Base-by-base conservation (phyloP, 2,113 vertebrate genomes). In the Malurus melanocephalus region DNA sequence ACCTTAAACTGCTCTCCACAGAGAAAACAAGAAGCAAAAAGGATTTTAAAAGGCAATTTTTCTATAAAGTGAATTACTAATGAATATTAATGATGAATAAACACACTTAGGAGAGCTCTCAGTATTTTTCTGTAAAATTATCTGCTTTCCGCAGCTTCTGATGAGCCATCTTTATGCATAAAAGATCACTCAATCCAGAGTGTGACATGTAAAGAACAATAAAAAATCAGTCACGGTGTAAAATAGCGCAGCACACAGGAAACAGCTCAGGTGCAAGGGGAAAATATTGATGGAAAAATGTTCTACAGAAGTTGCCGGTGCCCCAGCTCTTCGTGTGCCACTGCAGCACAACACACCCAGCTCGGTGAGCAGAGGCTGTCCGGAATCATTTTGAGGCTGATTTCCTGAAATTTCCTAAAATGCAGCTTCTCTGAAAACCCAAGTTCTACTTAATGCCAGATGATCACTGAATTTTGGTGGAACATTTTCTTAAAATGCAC, bases 331-430 rank as follows among this genome's bases (percentile, higher is more conserved):
- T 73, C 35, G 35, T 11, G 16, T 48, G 64, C 13, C 20, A 59
- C 5, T 48, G 17, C 55, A 87, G 66, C 19, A 53, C 18, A 30
- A 1, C 24, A 24, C 27, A 51, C 64, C 78, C 40, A 48, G 6
- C 23, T 62, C 0, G 0, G 16, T 55, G 48, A 61, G 8, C 19
- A 51, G 32, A 43, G n/a, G 20, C 13, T 26, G n/a, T n/a, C n/a
- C n/a, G n/a, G n/a, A 76, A 21, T 4, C 15, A 48, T 0, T 59
- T 55, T 81, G 35, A 79, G 27, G 56, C 1, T 45, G 16, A 22
- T 38, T 35, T 35, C 35, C 35, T 35, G 35, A 35, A 35, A 35
- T 81, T 24, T 24, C 45, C 45, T 42, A n/a, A 73, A 90, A 60
- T 15, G 38, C 5, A 72, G 16, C 23, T 64, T 68, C 26, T 66